Percentiles rank a stretch among this genome's conserved stretches.
Evolutionary conservation across 2,888 invertebrate genomes (phyloP).

Genomic region (Allygus modestus): DNA sequence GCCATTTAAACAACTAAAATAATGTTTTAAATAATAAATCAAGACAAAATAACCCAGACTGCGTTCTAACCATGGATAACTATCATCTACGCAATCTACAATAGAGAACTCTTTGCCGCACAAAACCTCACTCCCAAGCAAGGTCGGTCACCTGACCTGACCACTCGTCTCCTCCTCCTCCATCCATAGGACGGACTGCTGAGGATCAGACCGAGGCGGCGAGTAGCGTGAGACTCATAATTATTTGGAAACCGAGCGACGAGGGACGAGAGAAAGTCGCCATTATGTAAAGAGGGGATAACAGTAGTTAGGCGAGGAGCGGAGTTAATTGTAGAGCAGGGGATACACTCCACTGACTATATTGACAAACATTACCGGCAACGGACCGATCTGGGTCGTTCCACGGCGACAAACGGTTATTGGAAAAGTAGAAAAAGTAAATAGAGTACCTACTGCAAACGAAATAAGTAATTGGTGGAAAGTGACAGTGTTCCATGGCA

Average conservation of each 20-base stretch:
- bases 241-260: slow-evolving; percentile 46
- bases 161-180: neutral
- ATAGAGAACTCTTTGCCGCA: too few relatives aligned
- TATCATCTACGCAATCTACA: too few relatives aligned
- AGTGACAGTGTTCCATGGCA: too few relatives aligned
- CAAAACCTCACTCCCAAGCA: too few relatives aligned
- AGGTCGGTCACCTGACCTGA: neutral
- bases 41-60: too few relatives aligned
- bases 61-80: too few relatives aligned
- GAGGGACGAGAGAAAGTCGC: slow-evolving; percentile 43
- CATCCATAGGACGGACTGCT: neutral
- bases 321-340: slow-evolving; percentile 41
- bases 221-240: slow-evolving; percentile 48
- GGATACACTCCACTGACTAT: slow-evolving; percentile 6
- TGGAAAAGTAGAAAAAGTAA: neutral
- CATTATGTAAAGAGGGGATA: slow-evolving; percentile 53
- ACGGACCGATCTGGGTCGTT: slow-evolving; percentile 26
- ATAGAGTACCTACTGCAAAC: neutral
- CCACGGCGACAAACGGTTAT: neutral
- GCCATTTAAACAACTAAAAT: too few relatives aligned
- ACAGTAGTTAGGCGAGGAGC: slow-evolving; percentile 44
- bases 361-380: slow-evolving; percentile 43
- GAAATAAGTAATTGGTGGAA: neutral
- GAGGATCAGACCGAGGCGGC: neutral
- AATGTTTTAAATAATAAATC: too few relatives aligned